These are phyloP conservation scores for Phalacrocorax aristotelis DNA, from an alignment of 2,113 vertebrate species.

Conservation along the genomic window DNA sequence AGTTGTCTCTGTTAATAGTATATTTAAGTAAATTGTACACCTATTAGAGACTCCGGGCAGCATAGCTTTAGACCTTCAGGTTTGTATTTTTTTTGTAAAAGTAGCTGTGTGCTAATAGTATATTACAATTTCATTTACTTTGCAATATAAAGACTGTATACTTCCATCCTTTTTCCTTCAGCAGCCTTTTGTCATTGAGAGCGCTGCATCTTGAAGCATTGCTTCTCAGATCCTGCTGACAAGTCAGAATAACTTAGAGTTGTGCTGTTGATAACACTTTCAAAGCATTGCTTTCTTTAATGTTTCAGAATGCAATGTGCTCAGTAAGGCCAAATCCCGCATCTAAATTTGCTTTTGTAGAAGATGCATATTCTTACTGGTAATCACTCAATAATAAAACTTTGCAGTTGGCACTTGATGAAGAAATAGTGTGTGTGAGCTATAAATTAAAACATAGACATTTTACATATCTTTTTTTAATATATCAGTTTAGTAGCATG, in stretches of 20 bases:
- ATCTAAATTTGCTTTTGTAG: background rate
- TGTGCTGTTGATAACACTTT: background rate
- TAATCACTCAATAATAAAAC: background rate
- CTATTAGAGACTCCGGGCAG: background rate
- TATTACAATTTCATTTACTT: background rate
- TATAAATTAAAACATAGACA: background rate
- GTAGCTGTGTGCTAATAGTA: background rate
- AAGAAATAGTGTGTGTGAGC: background rate
- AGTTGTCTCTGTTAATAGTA: background rate
- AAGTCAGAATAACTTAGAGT: background rate
- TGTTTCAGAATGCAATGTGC: background rate
- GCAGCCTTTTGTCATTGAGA: background rate
- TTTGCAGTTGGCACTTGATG: background rate
- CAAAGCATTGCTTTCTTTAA: background rate
- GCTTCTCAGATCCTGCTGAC: background rate
- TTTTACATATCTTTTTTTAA: background rate
- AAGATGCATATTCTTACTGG: background rate
- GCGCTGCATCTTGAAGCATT: background rate
- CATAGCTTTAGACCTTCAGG: background rate
- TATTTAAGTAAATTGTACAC: background rate
- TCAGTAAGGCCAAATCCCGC: background rate
- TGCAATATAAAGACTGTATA: background rate
- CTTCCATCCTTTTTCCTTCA: background rate
- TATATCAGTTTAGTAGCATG: background rate
- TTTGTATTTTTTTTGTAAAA: background rate